phyloP scores from a whole-genome alignment of 2,888 invertebrate genomes.

The Acleris literana region DNA sequence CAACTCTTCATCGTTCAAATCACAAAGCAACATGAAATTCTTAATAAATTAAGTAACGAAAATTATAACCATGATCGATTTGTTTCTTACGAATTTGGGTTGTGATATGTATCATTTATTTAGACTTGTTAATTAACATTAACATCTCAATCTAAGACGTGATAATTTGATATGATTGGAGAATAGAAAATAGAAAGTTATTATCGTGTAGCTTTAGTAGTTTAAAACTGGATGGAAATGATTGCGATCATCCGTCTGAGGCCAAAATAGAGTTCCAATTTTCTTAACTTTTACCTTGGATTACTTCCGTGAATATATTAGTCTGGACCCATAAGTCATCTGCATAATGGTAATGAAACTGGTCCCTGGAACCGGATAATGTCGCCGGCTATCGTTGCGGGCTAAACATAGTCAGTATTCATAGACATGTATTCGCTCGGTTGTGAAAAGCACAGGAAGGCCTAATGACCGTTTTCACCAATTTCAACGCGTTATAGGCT shows the following conservation, averaged over 20 bases:
- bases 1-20: constrained; percentile 63
- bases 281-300: constrained; percentile 17
- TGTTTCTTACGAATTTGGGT: constrained; percentile 7
- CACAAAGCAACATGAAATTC: constrained; percentile 40
- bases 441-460: not conserved
- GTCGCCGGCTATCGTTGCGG: not conserved
- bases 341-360: constrained; percentile 27
- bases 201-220: constrained; percentile 1
- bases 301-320: constrained; percentile 18
- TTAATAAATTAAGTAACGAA: constrained; percentile 27
- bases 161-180: constrained; percentile 24
- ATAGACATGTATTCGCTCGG: no score
- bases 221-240: constrained; percentile 16
- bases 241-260: constrained; percentile 2
- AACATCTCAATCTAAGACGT: constrained; percentile 16
- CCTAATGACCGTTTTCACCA: constrained; percentile 6
- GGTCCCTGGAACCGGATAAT: constrained; percentile 26
- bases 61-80: constrained; percentile 30
- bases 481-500: no score
- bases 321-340: constrained; percentile 28
- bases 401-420: no score
- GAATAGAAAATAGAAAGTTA: constrained; percentile 21
- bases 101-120: constrained; percentile 15
- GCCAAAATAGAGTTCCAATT: constrained; percentile 18
- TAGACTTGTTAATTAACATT: constrained; percentile 21